These are phyloP conservation scores for Blastomussa wellsi DNA, from an alignment of 92 coral and sea anemone genomes.

Conservation along the genomic window DNA sequence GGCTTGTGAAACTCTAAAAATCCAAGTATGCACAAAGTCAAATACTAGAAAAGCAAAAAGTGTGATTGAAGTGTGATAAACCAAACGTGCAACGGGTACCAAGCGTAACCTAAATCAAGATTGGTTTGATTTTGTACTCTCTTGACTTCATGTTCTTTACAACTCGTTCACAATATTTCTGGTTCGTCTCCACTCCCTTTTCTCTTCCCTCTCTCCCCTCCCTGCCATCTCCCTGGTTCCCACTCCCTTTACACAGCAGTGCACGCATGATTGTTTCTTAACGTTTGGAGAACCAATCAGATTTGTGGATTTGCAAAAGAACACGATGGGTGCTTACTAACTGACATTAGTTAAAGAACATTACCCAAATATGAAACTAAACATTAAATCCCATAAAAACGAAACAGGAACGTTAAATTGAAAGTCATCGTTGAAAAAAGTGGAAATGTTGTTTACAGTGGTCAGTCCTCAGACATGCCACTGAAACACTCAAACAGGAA, in stretches of 20 bases:
- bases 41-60: background rate
- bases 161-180: no score
- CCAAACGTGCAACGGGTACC: background rate
- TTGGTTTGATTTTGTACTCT: background rate
- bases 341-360: background rate
- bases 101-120: background rate
- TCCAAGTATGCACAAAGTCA: background rate
- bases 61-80: background rate
- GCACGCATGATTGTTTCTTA: no score
- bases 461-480: no score
- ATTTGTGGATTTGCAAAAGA: background rate
- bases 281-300: background rate
- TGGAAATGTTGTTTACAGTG: no score
- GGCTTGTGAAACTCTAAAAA: background rate
- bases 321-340: background rate
- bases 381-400: background rate
- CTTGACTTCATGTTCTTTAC: no score
- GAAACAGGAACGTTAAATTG: background rate
- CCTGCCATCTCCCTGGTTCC: no score
- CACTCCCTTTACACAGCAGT: no score
- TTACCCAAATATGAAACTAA: background rate
- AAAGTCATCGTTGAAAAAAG: no score
- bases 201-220: no score
- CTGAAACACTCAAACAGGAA: no score
- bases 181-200: no score